Percentiles rank a stretch among this genome's conserved stretches.
These are phyloP conservation scores for Heliconius himera DNA, from an alignment of 1,140 invertebrate species.

Conservation along the genomic window DNA sequence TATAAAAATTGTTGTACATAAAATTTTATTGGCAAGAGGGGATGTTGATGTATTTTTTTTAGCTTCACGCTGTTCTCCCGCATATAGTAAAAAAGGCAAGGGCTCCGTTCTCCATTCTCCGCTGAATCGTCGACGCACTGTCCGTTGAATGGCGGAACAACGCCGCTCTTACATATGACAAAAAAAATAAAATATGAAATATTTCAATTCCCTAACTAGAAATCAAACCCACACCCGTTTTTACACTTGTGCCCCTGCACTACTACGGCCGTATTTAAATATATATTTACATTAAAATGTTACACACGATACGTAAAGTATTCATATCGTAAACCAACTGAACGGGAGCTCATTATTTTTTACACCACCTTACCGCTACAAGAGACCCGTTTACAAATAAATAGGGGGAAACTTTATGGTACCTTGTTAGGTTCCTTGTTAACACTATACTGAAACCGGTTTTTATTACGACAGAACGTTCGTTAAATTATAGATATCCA, in stretches of 20 bases:
- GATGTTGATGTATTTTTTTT: too few relatives aligned
- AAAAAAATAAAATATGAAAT: too few relatives aligned
- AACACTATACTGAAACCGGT: background rate
- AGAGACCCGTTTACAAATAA: slow-evolving; percentile 39
- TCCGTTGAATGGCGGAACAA: too few relatives aligned
- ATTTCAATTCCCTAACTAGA: background rate
- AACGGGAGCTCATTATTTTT: slow-evolving; percentile 39
- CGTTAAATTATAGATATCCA: background rate
- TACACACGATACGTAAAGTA: background rate
- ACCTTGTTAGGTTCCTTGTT: slow-evolving; percentile 38
- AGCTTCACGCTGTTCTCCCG: too few relatives aligned
- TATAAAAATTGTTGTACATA: too few relatives aligned
- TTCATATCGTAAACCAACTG: background rate
- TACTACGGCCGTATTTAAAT: too few relatives aligned
- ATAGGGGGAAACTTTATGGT: slow-evolving; percentile 37
- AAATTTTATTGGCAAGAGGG: too few relatives aligned
- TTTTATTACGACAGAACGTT: background rate
- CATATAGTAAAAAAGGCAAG: too few relatives aligned
- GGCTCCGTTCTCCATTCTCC: too few relatives aligned
- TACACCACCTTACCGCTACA: slow-evolving; percentile 32
- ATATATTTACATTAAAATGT: background rate
- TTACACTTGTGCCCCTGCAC: background rate
- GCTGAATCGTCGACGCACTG: too few relatives aligned
- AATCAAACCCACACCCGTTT: background rate
- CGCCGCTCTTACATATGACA: too few relatives aligned